These are phyloP conservation scores for Danaus melanippus DNA, from an alignment of 1,140 invertebrate genomes.

Conservation along the genomic window DNA sequence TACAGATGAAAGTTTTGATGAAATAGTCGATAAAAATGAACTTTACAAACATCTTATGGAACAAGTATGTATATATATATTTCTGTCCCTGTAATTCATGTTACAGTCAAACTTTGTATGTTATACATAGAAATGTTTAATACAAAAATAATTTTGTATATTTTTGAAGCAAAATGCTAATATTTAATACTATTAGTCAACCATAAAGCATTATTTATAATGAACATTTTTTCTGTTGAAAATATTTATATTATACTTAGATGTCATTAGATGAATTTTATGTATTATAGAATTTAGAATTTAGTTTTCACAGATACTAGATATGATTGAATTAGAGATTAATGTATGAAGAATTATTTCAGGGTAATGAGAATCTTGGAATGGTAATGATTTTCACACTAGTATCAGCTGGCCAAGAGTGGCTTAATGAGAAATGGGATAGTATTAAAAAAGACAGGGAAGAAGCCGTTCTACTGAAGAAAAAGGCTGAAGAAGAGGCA, in stretches of 20 bases:
- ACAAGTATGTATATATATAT: conserved; percentile 72
- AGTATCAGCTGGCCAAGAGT: conserved; percentile 93
- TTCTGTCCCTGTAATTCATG: no score
- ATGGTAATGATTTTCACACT: conserved; percentile 98
- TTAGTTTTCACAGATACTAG: no score
- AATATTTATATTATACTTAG: no score
- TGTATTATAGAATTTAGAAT: no score
- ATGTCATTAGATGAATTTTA: no score
- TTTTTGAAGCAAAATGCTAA: not conserved
- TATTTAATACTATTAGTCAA: not conserved
- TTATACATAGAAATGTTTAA: no score
- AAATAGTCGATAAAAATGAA: conserved; percentile 76
- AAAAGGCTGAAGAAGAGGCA: conserved; percentile 86
- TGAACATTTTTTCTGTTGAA: not conserved
- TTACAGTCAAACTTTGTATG: no score
- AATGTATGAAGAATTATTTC: conserved; percentile 13
- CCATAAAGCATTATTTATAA: not conserved
- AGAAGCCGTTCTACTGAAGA: conserved; percentile 78
- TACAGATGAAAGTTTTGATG: conserved; percentile 85
- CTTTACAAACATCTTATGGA: conserved; percentile 79
- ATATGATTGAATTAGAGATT: no score
- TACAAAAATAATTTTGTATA: not conserved
- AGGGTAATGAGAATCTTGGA: conserved; percentile 91
- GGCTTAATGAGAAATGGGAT: conserved; percentile 90
- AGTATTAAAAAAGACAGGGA: conserved; percentile 80